Conservation (phyloP, 2,888 invertebrate species). For the Yponomeuta malinellus region DNA sequence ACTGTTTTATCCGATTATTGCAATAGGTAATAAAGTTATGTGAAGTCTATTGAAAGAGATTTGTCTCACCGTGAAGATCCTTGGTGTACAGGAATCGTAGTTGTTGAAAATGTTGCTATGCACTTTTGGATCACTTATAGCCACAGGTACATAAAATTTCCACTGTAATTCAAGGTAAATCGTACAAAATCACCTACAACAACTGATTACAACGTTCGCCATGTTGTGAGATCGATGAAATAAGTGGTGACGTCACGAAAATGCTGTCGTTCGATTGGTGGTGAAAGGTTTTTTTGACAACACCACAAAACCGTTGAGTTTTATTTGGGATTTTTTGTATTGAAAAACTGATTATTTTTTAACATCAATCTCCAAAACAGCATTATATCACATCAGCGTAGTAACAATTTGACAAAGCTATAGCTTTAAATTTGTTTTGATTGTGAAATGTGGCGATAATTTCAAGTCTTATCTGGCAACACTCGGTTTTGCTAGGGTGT, state of each 20-base stretch:
- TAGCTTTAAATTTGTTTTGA: too few relatives aligned
- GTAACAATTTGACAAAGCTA: too few relatives aligned
- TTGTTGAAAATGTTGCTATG: not conserved
- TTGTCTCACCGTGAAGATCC: slow-evolving; percentile 15
- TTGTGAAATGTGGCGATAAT: too few relatives aligned
- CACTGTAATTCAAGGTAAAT: slow-evolving; percentile 24
- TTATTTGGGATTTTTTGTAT: not conserved
- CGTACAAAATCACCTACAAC: slow-evolving; percentile 32
- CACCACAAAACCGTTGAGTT: not conserved
- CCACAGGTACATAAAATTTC: slow-evolving; percentile 19
- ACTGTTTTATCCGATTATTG: slow-evolving; percentile 35
- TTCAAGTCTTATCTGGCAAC: too few relatives aligned
- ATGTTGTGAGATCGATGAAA: slow-evolving; percentile 54
- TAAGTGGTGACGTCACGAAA: slow-evolving; percentile 28
- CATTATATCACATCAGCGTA: too few relatives aligned
- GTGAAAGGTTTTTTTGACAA: slow-evolving; percentile 9
- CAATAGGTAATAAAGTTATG: slow-evolving; percentile 33
- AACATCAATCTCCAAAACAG: too few relatives aligned
- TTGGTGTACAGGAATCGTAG: not conserved
- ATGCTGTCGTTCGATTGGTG: slow-evolving; percentile 22
- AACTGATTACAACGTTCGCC: slow-evolving; percentile 58
- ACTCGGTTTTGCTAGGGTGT: too few relatives aligned
- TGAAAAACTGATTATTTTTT: too few relatives aligned
- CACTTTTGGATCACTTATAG: not conserved
- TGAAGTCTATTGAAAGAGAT: slow-evolving; percentile 29